A percentile compares a stretch with the other conserved stretches of the same genome.
These are phyloP conservation scores for Caenorhabditis macrosperma DNA, from an alignment of 2,888 invertebrate species.

Conservation along the genomic window DNA sequence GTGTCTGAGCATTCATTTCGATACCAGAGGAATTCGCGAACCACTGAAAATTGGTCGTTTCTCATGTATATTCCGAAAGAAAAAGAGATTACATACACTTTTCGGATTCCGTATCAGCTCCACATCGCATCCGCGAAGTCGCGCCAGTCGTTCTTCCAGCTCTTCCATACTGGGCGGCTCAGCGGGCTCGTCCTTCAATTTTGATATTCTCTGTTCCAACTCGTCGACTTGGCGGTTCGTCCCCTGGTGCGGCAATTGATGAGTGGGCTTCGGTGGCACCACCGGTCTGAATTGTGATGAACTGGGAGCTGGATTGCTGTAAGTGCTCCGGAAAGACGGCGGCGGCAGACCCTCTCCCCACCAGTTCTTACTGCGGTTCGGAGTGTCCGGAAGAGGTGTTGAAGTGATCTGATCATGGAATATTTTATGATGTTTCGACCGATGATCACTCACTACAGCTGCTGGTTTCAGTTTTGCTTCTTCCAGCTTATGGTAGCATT, in stretches of 20 bases:
- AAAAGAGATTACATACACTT: constrained; percentile 38
- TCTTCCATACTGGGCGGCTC: constrained; percentile 58
- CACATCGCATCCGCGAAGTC: constrained; percentile 74
- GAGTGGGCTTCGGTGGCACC: background rate
- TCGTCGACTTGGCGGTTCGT: background rate
- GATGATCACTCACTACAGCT: constrained; percentile 19
- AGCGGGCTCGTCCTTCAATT: constrained; percentile 32
- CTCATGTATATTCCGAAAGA: no score
- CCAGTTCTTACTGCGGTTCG: constrained; percentile 54
- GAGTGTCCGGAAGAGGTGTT: constrained; percentile 25
- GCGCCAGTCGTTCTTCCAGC: constrained; percentile 75
- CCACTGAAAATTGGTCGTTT: constrained; percentile 52
- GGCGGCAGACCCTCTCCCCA: constrained; percentile 76
- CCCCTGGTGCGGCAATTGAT: constrained; percentile 1
- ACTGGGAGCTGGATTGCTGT: constrained; percentile 15
- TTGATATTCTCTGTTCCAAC: constrained; percentile 40
- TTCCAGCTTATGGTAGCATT: constrained; percentile 69
- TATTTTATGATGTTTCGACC: background rate
- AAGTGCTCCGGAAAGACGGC: constrained; percentile 63
- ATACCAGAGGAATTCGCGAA: constrained; percentile 29
- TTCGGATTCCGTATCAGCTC: constrained; percentile 76
- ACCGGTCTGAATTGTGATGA: background rate
- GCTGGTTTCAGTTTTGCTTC: constrained; percentile 49
- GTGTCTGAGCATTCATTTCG: constrained; percentile 40
- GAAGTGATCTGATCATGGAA: constrained; percentile 33